phyloP scores from a whole-genome alignment of 2,888 invertebrate genomes.

The Nysson spinosus region DNA sequence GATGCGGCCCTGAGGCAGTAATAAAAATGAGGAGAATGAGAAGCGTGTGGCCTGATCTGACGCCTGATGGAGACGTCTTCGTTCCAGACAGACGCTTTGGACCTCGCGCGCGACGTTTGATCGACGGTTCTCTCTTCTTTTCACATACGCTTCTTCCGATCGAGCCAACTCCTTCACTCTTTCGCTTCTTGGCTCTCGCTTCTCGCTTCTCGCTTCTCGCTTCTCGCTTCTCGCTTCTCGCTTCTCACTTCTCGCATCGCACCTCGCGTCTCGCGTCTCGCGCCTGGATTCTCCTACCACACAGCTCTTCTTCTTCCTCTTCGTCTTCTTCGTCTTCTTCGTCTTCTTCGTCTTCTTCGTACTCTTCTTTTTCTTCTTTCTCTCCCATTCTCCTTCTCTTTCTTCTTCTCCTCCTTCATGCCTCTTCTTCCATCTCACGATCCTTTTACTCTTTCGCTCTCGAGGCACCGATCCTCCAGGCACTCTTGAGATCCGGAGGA shows the following conservation, averaged over 20 bases:
- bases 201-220: background rate
- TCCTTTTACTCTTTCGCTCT: conserved; percentile 12
- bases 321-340: conserved; percentile 1
- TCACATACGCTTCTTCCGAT: conserved; percentile 49
- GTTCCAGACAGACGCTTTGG: conserved; percentile 65
- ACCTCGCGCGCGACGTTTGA: conserved; percentile 67
- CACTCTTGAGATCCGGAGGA: conserved; percentile 47
- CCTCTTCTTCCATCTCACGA: background rate
- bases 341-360: background rate
- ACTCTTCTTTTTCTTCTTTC: background rate
- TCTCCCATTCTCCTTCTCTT: conserved; percentile 12
- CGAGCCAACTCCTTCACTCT: conserved; percentile 26
- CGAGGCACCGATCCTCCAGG: conserved; percentile 45
- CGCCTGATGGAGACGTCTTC: conserved; percentile 71
- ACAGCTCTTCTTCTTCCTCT: background rate
- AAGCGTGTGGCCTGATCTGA: conserved; percentile 62
- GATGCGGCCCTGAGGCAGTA: conserved; percentile 56
- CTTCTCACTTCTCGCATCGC: background rate
- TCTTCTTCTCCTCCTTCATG: background rate
- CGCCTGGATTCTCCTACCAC: too few species aligned
- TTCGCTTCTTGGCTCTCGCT: background rate
- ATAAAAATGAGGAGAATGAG: conserved; percentile 63
- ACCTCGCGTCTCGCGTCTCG: background rate
- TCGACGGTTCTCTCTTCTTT: conserved; percentile 63
- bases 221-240: background rate